Evolutionary conservation across 2,888 invertebrate genomes (phyloP).

Genomic region (Anorthoa munda): DNA sequence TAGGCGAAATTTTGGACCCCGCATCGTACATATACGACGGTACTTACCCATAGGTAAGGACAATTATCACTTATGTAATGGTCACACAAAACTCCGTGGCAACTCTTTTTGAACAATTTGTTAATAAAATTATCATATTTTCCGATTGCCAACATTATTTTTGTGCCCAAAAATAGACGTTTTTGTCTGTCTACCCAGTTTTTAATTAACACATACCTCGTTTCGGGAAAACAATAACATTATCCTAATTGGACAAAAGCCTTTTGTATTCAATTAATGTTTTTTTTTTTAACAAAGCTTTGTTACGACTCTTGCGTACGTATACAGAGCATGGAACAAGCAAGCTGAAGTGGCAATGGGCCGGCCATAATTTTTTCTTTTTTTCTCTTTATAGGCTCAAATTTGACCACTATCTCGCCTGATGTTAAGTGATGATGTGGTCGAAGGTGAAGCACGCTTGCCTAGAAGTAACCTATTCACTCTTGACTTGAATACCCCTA

Average conservation of each 20-base stretch:
- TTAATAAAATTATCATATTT: constrained; percentile 1
- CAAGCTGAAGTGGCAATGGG: too few relatives aligned
- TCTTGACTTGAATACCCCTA: too few relatives aligned
- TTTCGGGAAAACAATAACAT: constrained; percentile 21
- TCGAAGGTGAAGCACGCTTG: too few relatives aligned
- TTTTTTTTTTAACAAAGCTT: constrained; percentile 14
- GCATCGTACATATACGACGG: too few relatives aligned
- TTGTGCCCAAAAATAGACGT: constrained; percentile 8
- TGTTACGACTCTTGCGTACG: constrained; percentile 1
- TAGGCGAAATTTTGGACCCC: too few relatives aligned
- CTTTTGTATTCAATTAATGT: constrained; percentile 19
- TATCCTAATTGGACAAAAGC: constrained; percentile 23
- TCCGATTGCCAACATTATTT: not conserved
- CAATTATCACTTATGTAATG: too few relatives aligned
- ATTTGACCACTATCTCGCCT: too few relatives aligned
- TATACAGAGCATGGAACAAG: not conserved
- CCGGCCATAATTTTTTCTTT: too few relatives aligned
- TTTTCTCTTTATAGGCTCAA: too few relatives aligned
- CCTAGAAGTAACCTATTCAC: too few relatives aligned
- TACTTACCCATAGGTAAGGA: too few relatives aligned
- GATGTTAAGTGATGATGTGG: too few relatives aligned
- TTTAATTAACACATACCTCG: constrained; percentile 31
- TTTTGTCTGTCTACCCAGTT: constrained; percentile 4
- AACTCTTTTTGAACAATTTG: not conserved
- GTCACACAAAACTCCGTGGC: not conserved